Evolutionary conservation across 2,113 vertebrate species (phyloP).

Genomic region (Lipophrys pholis): DNA sequence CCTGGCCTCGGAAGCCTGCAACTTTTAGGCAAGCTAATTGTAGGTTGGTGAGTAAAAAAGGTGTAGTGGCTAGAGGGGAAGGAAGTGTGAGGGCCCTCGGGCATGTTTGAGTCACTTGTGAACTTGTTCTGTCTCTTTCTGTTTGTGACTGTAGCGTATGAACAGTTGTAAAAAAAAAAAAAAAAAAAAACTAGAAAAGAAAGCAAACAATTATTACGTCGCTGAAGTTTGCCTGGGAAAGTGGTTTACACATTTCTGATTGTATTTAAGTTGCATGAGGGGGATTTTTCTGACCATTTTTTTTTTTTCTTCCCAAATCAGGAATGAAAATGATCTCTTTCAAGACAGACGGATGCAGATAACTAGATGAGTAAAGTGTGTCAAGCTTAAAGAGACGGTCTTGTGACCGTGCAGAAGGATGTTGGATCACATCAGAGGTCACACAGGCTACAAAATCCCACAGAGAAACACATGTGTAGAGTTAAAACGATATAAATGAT

Average conservation of each 20-base stretch:
- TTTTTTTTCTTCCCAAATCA: too few relatives aligned
- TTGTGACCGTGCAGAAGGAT: conserved; percentile 62
- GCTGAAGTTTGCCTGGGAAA: conserved; percentile 10
- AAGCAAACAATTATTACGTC: conserved; percentile 26
- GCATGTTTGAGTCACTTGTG: conserved; percentile 64
- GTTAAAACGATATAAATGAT: too few relatives aligned
- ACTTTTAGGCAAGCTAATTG: conserved; percentile 80
- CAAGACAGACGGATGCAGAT: conserved; percentile 10
- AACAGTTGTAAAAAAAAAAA: conserved; percentile 9
- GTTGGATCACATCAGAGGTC: conserved; percentile 55
- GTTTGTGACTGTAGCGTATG: conserved; percentile 10
- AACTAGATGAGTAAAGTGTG: conserved; percentile 45
- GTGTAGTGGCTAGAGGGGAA: conserved; percentile 74
- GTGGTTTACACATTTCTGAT: conserved; percentile 3
- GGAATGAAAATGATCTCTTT: conserved; percentile 20
- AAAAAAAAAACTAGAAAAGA: conserved; percentile 24
- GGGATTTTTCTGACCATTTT: conserved; percentile 26
- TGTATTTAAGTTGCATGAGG: conserved; percentile 15
- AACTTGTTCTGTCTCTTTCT: conserved; percentile 17
- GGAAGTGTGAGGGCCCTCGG: conserved; percentile 74
- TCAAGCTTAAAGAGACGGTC: conserved; percentile 50
- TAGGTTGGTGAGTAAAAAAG: conserved; percentile 78
- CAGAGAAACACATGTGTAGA: conserved; percentile 38
- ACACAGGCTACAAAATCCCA: conserved; percentile 42
- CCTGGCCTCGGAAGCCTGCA: conserved; percentile 71